Conservation (phyloP, 2,888 invertebrate species). For the Ennomos quercinarius region DNA sequence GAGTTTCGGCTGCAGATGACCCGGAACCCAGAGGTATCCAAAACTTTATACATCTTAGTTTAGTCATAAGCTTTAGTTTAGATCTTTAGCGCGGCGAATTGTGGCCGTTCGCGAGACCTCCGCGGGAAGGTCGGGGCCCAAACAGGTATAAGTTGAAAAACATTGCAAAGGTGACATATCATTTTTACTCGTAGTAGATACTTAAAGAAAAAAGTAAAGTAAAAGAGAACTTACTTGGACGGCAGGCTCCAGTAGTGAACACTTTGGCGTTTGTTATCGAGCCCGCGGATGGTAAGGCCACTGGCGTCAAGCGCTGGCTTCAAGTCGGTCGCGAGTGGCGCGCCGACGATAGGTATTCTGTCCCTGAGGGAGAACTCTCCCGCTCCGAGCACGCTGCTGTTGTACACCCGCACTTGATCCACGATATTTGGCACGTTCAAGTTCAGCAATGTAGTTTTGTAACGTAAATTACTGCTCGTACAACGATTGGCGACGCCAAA, state of each 20-base stretch:
- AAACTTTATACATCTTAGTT: too few species aligned
- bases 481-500: slow-evolving; percentile 93
- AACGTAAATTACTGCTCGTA: slow-evolving; percentile 90
- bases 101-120: too few species aligned
- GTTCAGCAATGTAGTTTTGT: slow-evolving; percentile 78
- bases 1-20: too few species aligned
- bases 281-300: slow-evolving; percentile 86
- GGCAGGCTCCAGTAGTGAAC: slow-evolving; percentile 96
- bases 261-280: slow-evolving; percentile 82
- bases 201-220: neutral
- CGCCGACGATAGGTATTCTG: slow-evolving; percentile 12
- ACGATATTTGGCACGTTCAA: slow-evolving; percentile 72
- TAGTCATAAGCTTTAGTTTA: too few species aligned
- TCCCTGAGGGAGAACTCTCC: slow-evolving; percentile 59
- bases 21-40: too few species aligned
- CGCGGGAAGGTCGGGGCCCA: too few species aligned
- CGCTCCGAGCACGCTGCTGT: slow-evolving; percentile 54
- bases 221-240: slow-evolving; percentile 64
- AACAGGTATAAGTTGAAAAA: too few species aligned
- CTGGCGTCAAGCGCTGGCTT: slow-evolving; percentile 81
- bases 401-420: slow-evolving; percentile 65
- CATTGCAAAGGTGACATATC: too few species aligned
- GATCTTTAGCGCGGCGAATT: too few species aligned
- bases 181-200: too few species aligned
- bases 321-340: slow-evolving; percentile 60